Conservation (phyloP, 2,888 invertebrate species). For the Xylophagus ater region DNA sequence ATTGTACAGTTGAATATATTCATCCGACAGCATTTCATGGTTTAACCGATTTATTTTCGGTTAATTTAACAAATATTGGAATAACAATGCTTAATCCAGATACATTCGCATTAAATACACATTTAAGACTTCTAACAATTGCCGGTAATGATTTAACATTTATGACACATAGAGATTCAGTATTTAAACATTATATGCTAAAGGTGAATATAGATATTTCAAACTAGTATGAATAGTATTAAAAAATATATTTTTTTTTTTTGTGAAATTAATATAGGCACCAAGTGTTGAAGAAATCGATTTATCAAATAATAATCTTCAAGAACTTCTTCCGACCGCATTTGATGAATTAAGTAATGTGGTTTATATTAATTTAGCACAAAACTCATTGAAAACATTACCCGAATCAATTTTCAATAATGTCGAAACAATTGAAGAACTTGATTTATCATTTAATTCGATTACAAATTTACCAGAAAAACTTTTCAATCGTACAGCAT, state of each 20-base stretch:
- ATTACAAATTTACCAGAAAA: constrained; percentile 51
- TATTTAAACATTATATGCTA: constrained; percentile 26
- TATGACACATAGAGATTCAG: constrained; percentile 26
- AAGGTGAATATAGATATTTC: constrained; percentile 29
- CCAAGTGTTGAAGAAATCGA: constrained; percentile 58
- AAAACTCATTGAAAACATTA: constrained; percentile 50
- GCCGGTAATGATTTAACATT: constrained; percentile 50
- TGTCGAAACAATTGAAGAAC: constrained; percentile 53
- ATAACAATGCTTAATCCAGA: constrained; percentile 56
- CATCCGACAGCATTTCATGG: constrained; percentile 59
- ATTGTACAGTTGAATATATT: constrained; percentile 55
- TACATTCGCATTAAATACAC: constrained; percentile 55
- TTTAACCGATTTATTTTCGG: constrained; percentile 52
- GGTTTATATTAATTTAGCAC: constrained; percentile 55
- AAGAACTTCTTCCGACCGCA: constrained; percentile 50
- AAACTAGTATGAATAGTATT: not conserved
- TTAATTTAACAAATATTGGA: constrained; percentile 58
- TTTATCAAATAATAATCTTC: constrained; percentile 57
- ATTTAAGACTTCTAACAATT: constrained; percentile 53
- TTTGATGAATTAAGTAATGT: constrained; percentile 54
- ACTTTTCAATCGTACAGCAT: constrained; percentile 54
- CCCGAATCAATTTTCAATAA: constrained; percentile 45
- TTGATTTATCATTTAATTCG: constrained; percentile 60
- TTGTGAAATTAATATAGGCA: constrained; percentile 27
- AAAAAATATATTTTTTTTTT: not conserved